phyloP scores from a whole-genome alignment of 2,797 vertebrate species.

The Lates japonicus region DNA sequence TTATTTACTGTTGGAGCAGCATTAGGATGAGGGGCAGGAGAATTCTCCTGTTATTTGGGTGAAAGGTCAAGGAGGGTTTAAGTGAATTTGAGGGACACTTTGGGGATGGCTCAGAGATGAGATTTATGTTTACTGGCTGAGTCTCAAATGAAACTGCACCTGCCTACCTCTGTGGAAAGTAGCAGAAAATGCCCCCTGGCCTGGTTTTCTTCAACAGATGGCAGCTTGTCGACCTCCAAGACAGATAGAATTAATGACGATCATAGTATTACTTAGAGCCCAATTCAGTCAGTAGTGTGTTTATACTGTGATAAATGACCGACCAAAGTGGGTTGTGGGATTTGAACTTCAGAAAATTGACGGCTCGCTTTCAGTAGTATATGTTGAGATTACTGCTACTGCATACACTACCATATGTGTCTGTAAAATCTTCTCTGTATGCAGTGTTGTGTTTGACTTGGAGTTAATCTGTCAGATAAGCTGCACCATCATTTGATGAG shows the following conservation, averaged over 20 bases:
- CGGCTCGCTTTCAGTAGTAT: slow-evolving; percentile 34
- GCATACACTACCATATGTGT: background rate
- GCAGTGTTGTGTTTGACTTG: background rate
- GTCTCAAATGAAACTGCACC: slow-evolving; percentile 70
- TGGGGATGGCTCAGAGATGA: slow-evolving; percentile 15
- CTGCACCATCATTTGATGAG: slow-evolving; percentile 2
- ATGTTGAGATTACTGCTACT: too few relatives aligned
- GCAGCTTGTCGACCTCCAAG: slow-evolving; percentile 11
- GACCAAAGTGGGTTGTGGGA: slow-evolving; percentile 11
- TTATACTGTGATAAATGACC: slow-evolving; percentile 43
- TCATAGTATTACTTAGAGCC: slow-evolving; percentile 42
- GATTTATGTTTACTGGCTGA: slow-evolving; percentile 25
- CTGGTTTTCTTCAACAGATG: slow-evolving; percentile 25
- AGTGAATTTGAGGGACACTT: slow-evolving; percentile 60
- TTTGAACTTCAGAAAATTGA: slow-evolving; percentile 19
- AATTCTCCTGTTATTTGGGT: slow-evolving; percentile 49
- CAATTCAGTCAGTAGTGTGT: slow-evolving; percentile 45
- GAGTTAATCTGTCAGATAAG: background rate
- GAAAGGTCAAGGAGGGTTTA: slow-evolving; percentile 55
- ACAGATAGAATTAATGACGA: slow-evolving; percentile 51
- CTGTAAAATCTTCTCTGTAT: background rate
- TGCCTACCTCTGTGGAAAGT: slow-evolving; percentile 56
- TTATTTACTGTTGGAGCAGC: slow-evolving; percentile 55
- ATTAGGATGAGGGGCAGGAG: slow-evolving; percentile 10
- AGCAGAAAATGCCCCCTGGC: slow-evolving; percentile 24